Base-by-base conservation (phyloP, 35 echinoderm and acorn worm species). In the Eucidaris tribuloides region DNA sequence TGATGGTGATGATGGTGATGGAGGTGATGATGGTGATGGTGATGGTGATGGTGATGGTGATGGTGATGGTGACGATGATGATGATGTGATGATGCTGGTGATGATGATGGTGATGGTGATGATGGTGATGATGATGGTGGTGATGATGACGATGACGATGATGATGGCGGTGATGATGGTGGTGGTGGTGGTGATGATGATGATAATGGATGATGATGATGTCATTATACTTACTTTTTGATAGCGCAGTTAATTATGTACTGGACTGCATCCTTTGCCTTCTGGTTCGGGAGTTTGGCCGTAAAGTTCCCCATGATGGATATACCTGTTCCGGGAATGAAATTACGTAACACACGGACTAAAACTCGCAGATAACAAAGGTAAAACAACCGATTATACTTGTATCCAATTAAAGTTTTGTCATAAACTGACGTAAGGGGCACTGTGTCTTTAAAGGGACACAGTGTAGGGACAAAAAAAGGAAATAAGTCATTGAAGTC, bases 271-370 rank as follows among this genome's bases (percentile, higher is more conserved):
- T 64, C 81, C 2, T 74, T 39, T 2, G 88, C 88, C 3, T 1
- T 54, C 28, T 90, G 7, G 39, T 84, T 71, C 7, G 88, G 88
- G 36, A 84, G 50, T 32, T 76, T 65, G 9, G 24, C 7, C 0
- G 65, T 83, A 46, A 61, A 90, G 44, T 83, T 41, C 5, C 88
- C 88, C 88, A 90, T 83, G 7, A 90, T 84, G 20, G 62, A 83
- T 19, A 90, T 62, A 39, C 88, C 88, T 90, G 36, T 13, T n/a
- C n/a, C n/a, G n/a, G n/a, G n/a, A n/a, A n/a, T n/a, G n/a, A n/a
- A n/a, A n/a, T n/a, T n/a, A n/a, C n/a, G n/a, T n/a, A n/a, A n/a
- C n/a, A n/a, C n/a, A n/a, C n/a, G n/a, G n/a, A n/a, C n/a, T n/a
- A n/a, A n/a, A n/a, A n/a, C n/a, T n/a, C n/a, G n/a, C n/a, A n/a